Evolutionary conservation across 2,888 invertebrate genomes (phyloP).

Genomic region (Pseudococcus viburni): DNA sequence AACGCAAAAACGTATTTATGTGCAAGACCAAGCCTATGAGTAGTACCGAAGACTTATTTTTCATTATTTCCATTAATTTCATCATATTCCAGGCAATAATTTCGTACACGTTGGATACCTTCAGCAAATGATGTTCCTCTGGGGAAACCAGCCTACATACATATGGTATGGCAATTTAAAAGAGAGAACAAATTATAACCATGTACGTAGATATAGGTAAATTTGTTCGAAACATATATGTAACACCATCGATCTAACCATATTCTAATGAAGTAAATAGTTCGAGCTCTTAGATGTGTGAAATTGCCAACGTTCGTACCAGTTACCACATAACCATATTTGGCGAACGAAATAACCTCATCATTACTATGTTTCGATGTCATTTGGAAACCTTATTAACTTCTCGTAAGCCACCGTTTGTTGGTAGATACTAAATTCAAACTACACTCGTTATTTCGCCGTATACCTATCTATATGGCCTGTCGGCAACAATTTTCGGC

Average conservation of each 20-base stretch:
- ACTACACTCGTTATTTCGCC: not conserved
- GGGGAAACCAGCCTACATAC: not conserved
- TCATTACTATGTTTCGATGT: constrained; percentile 14
- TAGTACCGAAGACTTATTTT: not conserved
- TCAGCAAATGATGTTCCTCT: not conserved
- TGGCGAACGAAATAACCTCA: constrained; percentile 14
- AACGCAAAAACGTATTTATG: constrained; percentile 42
- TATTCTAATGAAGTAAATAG: constrained; percentile 28
- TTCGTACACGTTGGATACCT: not conserved
- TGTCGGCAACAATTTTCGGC: not conserved
- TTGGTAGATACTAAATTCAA: not conserved
- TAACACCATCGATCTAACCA: constrained; percentile 12
- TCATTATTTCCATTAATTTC: constrained; percentile 11
- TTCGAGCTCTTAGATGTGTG: constrained; percentile 21
- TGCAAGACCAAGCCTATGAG: constrained; percentile 24
- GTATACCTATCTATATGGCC: not conserved
- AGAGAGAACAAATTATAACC: not conserved
- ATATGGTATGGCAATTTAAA: not conserved
- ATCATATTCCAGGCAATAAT: not conserved
- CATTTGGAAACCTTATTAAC: constrained; percentile 14
- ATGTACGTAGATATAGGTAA: not conserved
- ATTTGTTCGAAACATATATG: not conserved
- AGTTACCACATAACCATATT: constrained; percentile 14
- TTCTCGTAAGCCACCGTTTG: constrained; percentile 7
- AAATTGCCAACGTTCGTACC: constrained; percentile 1